Conservation (phyloP, 2,113 vertebrate genomes). For the Lepus europaeus region DNA sequence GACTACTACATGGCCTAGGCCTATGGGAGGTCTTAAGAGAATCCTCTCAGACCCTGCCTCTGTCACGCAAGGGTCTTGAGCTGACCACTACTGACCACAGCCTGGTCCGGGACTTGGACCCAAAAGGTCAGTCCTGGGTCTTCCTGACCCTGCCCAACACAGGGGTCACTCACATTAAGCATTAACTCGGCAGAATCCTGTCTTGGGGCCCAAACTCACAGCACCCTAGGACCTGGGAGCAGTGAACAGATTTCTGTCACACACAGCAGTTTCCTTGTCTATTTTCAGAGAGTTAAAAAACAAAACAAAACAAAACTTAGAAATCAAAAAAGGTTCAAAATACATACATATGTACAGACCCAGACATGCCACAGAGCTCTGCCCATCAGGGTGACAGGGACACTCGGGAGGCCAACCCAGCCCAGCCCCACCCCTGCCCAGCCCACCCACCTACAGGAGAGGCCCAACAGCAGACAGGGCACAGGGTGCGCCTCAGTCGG, state of each 20-base stretch:
- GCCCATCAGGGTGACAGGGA: not conserved
- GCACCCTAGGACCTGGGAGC: not conserved
- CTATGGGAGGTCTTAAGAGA: not conserved
- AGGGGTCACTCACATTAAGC: not conserved
- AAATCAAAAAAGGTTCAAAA: not conserved
- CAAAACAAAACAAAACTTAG: no score
- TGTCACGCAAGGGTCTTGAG: not conserved
- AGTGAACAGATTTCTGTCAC: not conserved
- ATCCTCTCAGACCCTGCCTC: not conserved
- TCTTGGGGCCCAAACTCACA: not conserved
- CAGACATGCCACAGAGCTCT: not conserved
- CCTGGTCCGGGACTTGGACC: not conserved
- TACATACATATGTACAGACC: not conserved
- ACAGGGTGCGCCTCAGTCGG: constrained; percentile 88
- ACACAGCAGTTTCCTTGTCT: constrained; percentile 22
- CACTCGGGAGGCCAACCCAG: not conserved
- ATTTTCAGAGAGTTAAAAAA: constrained; percentile 11
- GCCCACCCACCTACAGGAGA: not conserved
- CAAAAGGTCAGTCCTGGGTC: not conserved
- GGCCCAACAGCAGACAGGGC: fast-evolving
- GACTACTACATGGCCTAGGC: not conserved
- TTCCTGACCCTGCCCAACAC: not conserved
- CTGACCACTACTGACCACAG: not conserved
- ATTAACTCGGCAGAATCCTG: not conserved
- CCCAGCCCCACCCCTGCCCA: not conserved